Evolutionary conservation across 1,140 invertebrate species (phyloP).

Genomic region (Phortica variegata): DNA sequence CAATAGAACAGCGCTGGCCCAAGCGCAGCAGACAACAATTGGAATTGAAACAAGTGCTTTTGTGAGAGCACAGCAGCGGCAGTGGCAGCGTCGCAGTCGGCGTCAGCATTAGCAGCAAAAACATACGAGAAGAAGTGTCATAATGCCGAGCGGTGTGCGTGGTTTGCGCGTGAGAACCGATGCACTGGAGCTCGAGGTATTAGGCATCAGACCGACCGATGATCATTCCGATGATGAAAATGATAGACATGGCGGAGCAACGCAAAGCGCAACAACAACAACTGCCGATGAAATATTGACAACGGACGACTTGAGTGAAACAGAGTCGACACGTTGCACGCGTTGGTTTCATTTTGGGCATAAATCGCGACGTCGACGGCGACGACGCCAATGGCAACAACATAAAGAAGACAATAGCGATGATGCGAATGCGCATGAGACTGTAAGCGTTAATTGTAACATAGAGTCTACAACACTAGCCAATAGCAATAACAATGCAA

Average conservation of each 20-base stretch:
- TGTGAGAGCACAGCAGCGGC: slow-evolving; percentile 4
- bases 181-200: too few relatives aligned
- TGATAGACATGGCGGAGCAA: slow-evolving; percentile 9
- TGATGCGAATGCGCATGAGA: slow-evolving; percentile 9
- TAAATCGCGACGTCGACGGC: slow-evolving; percentile 18
- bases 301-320: slow-evolving; percentile 7
- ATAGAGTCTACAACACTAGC: too few relatives aligned
- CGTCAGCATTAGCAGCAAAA: slow-evolving; percentile 4
- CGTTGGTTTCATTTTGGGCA: slow-evolving; percentile 35
- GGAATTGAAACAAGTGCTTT: too few relatives aligned
- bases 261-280: slow-evolving; percentile 9
- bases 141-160: too few relatives aligned
- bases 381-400: slow-evolving; percentile 7
- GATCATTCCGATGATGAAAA: background rate
- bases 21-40: too few relatives aligned
- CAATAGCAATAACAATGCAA: slow-evolving; percentile 13
- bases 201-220: too few relatives aligned
- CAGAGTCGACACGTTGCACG: slow-evolving; percentile 1
- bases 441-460: background rate
- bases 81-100: background rate
- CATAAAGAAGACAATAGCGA: slow-evolving; percentile 19
- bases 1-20: background rate
- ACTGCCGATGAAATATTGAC: slow-evolving; percentile 5
- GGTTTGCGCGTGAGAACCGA: too few relatives aligned
- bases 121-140: too few relatives aligned